Evolutionary conservation across 2,797 vertebrate genomes (phyloP).

Genomic region (Ammospiza maritima): DNA sequence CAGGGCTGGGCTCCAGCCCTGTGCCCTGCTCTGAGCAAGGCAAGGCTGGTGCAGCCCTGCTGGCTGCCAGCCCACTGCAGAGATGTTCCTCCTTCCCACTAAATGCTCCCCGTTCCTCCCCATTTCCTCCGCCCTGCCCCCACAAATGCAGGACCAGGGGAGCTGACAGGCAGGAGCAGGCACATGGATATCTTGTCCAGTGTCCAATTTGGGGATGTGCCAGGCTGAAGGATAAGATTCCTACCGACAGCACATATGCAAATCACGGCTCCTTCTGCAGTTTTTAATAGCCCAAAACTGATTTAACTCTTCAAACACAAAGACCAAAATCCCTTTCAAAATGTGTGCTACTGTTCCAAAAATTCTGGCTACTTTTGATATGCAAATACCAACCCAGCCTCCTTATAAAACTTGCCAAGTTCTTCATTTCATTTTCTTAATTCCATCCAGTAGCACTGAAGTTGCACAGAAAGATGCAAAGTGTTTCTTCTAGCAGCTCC

Average conservation of each 20-base stretch:
- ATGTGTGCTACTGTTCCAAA: background rate
- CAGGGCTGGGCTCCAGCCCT: slow-evolving; percentile 8
- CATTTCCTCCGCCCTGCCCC: background rate
- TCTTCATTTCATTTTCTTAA: slow-evolving; percentile 37
- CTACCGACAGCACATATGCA: slow-evolving; percentile 44
- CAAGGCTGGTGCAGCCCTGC: background rate
- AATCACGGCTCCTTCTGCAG: slow-evolving; percentile 42
- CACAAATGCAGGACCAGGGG: background rate
- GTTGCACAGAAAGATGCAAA: background rate
- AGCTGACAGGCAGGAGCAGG: background rate
- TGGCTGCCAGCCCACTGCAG: background rate
- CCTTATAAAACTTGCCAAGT: slow-evolving; percentile 12
- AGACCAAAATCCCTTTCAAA: slow-evolving; percentile 15
- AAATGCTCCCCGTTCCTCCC: background rate
- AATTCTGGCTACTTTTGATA: slow-evolving; percentile 48
- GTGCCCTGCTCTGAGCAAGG: background rate
- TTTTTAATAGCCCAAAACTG: slow-evolving; percentile 24
- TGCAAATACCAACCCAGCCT: slow-evolving; percentile 29
- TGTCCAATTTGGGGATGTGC: background rate
- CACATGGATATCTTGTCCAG: slow-evolving; percentile 8
- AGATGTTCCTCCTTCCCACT: background rate
- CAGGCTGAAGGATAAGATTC: slow-evolving; percentile 28
- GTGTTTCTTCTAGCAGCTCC: background rate
- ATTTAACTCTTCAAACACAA: slow-evolving; percentile 53
- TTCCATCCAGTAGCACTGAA: background rate